Conservation (phyloP, 2,797 vertebrate species). For the Crypturellus tataupa region DNA sequence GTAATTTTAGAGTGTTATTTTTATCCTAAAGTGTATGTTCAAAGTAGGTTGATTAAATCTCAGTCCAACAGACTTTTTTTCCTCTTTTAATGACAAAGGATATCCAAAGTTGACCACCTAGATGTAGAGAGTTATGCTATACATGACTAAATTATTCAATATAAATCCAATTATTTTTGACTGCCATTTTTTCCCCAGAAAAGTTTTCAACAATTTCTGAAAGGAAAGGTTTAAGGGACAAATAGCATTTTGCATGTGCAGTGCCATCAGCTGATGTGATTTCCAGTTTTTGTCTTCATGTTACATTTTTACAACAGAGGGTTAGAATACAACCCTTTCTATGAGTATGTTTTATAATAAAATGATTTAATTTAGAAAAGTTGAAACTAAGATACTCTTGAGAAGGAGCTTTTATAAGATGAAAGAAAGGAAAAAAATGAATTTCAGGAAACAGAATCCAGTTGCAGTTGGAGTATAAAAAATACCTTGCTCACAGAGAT, state of each 20-base stretch:
- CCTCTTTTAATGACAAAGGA: not conserved
- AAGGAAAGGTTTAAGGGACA: not conserved
- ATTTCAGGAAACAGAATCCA: not conserved
- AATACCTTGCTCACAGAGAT: not conserved
- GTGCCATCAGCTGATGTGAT: not conserved
- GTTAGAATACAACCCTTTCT: not conserved
- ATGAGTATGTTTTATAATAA: not conserved
- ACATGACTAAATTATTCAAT: no score
- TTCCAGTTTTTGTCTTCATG: not conserved
- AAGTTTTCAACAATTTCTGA: not conserved
- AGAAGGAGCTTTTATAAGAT: not conserved
- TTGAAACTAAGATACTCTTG: not conserved
- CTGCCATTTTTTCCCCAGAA: not conserved
- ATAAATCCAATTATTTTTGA: not conserved
- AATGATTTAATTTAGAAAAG: not conserved
- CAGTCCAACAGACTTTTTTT: not conserved
- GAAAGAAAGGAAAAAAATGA: not conserved
- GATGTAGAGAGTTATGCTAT: not conserved
- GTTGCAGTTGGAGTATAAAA: not conserved
- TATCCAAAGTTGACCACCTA: not conserved
- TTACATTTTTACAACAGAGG: not conserved
- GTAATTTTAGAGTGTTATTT: not conserved
- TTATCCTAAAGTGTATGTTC: not conserved
- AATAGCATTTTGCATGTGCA: not conserved
- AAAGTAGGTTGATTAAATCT: not conserved